A percentile compares a stretch with the other conserved stretches of the same genome.
Evolutionary conservation across 2,888 invertebrate genomes (phyloP).

Genomic region (Euzophera pinguis): DNA sequence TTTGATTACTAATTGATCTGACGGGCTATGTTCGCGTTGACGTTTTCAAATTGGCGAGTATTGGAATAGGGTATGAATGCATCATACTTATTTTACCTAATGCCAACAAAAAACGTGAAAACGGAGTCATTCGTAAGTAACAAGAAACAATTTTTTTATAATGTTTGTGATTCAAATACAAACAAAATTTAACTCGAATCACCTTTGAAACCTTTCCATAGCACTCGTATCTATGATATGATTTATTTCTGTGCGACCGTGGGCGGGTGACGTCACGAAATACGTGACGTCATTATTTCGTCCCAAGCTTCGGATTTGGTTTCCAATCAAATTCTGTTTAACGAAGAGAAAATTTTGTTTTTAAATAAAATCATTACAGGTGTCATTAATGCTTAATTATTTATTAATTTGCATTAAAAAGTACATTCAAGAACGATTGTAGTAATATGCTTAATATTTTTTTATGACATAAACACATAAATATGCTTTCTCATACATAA

Average conservation of each 20-base stretch:
- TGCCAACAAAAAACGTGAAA: too few species aligned
- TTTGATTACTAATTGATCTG: constrained; percentile 52
- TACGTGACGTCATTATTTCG: constrained; percentile 17
- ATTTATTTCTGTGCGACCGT: constrained; percentile 16
- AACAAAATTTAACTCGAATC: neutral
- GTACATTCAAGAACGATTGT: too few species aligned
- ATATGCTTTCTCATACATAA: too few species aligned
- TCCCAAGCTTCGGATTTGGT: neutral
- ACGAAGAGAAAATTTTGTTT: neutral
- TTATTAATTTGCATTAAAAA: too few species aligned
- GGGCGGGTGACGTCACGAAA: constrained; percentile 20
- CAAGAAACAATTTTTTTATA: too few species aligned
- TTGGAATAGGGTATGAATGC: neutral
- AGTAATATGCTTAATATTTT: too few species aligned
- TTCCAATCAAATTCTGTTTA: constrained; percentile 1
- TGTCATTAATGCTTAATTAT: neutral
- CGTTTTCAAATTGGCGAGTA: constrained; percentile 5
- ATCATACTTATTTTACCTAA: neutral
- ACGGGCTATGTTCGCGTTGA: neutral
- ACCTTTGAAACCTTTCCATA: neutral
- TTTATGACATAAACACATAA: too few species aligned
- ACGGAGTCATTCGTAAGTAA: too few species aligned
- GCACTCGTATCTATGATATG: neutral
- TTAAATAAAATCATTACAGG: neutral
- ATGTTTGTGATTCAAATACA: neutral